A percentile compares a stretch with the other conserved stretches of the same genome.
Evolutionary conservation across 2,113 vertebrate genomes (phyloP).

Genomic region (Megalops atlanticus): DNA sequence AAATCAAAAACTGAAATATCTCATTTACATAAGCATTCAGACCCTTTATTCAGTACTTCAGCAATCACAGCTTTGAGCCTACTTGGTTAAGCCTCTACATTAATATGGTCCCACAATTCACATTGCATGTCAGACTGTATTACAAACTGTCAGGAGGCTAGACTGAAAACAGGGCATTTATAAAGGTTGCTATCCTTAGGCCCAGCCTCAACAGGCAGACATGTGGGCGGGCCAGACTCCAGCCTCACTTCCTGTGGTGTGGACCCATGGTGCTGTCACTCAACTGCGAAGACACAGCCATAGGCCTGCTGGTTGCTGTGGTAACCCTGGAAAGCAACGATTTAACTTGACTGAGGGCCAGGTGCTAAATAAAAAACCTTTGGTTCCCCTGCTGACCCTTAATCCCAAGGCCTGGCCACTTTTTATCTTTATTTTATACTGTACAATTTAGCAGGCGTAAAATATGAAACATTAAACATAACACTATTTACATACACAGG

Average conservation of each 20-base stretch:
- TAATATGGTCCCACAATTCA: too few relatives aligned
- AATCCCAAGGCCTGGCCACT: neutral
- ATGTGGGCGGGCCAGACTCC: neutral
- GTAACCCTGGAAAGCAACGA: neutral
- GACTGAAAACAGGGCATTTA: neutral
- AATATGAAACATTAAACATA: too few relatives aligned
- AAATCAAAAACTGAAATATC: too few relatives aligned
- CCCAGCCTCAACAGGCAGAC: neutral
- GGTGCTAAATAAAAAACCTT: neutral
- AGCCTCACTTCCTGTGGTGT: neutral
- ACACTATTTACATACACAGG: too few relatives aligned
- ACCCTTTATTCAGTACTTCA: too few relatives aligned
- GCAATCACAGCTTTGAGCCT: too few relatives aligned
- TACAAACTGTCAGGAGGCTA: neutral
- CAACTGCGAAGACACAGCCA: neutral
- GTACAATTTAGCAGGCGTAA: too few relatives aligned
- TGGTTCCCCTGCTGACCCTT: neutral
- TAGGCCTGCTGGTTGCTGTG: neutral
- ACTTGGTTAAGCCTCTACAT: too few relatives aligned
- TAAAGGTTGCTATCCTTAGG: neutral
- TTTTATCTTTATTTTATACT: too few relatives aligned
- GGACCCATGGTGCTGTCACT: neutral
- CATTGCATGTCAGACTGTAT: too few relatives aligned
- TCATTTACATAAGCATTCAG: too few relatives aligned
- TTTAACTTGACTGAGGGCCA: slow-evolving; percentile 4